Evolutionary conservation across 2,888 invertebrate genomes (phyloP).

Genomic region (Heliothis peltigera): DNA sequence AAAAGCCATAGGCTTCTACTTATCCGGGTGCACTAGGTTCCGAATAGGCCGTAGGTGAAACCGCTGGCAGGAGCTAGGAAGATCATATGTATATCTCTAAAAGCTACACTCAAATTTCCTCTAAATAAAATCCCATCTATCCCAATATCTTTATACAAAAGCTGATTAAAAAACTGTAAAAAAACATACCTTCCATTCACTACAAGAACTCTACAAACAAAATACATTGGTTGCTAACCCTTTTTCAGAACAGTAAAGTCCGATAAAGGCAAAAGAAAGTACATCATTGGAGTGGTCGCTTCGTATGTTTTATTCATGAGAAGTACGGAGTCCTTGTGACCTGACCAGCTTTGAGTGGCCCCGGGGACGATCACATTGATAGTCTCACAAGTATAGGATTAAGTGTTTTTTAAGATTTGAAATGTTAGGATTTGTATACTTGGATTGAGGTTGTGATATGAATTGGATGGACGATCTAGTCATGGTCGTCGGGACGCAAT

Average conservation of each 20-base stretch:
- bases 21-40: too few relatives aligned
- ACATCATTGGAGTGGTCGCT: conserved; percentile 23
- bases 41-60: too few relatives aligned
- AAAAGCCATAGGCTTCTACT: background rate
- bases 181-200: background rate
- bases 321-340: conserved; percentile 26
- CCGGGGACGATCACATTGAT: conserved; percentile 45
- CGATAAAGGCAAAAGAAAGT: conserved; percentile 23
- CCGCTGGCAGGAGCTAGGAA: too few relatives aligned
- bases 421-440: conserved; percentile 35
- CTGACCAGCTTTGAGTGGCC: conserved; percentile 42
- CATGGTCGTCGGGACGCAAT: too few relatives aligned
- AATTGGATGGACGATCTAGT: too few relatives aligned
- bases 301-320: conserved; percentile 56
- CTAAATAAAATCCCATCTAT: too few relatives aligned
- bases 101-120: too few relatives aligned
- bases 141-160: too few relatives aligned
- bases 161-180: too few relatives aligned
- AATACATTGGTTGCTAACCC: conserved; percentile 5
- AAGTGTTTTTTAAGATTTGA: conserved; percentile 50
- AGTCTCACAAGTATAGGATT: conserved; percentile 37
- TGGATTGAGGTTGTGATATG: background rate
- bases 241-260: conserved; percentile 9
- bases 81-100: too few relatives aligned
- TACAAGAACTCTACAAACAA: background rate